Conservation (phyloP, 2,888 invertebrate species). For the Eugnorisma glareosa region DNA sequence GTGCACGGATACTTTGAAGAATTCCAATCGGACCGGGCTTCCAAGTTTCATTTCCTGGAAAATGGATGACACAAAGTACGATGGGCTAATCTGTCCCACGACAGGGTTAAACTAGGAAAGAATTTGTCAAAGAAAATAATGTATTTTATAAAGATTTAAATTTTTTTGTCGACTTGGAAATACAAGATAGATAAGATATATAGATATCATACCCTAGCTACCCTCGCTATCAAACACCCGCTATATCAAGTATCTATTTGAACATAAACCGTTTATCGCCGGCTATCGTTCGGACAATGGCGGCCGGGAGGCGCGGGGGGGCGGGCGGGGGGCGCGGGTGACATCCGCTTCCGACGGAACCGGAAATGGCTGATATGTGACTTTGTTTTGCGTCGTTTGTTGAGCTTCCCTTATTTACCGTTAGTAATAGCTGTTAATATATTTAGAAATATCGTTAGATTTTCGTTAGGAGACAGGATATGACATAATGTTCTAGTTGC, state of each 20-base stretch:
- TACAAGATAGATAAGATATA: not conserved
- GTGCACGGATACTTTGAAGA: constrained; percentile 50
- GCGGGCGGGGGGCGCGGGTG: constrained; percentile 23
- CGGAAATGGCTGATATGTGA: constrained; percentile 81
- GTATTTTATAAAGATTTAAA: not conserved
- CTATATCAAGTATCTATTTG: constrained; percentile 69
- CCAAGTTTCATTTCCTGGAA: constrained; percentile 44
- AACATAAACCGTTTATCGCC: constrained; percentile 72
- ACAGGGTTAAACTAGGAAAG: not conserved
- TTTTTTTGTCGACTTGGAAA: not conserved
- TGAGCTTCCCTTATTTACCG: constrained; percentile 69
- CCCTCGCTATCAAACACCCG: constrained; percentile 42
- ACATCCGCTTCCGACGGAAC: constrained; percentile 78
- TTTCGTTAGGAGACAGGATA: constrained; percentile 18
- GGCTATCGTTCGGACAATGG: constrained; percentile 69
- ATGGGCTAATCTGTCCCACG: not conserved
- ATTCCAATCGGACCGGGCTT: constrained; percentile 51
- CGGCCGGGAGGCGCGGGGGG: constrained; percentile 39
- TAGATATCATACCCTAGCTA: constrained; percentile 1
- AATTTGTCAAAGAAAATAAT: not conserved
- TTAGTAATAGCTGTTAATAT: constrained; percentile 67
- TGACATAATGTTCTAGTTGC: not conserved
- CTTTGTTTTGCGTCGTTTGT: constrained; percentile 80
- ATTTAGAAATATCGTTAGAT: constrained; percentile 64
- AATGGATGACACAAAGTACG: constrained; percentile 43